Evolutionary conservation across 2,113 vertebrate genomes (phyloP).

Genomic region (rat (Rattus norvegicus)): DNA sequence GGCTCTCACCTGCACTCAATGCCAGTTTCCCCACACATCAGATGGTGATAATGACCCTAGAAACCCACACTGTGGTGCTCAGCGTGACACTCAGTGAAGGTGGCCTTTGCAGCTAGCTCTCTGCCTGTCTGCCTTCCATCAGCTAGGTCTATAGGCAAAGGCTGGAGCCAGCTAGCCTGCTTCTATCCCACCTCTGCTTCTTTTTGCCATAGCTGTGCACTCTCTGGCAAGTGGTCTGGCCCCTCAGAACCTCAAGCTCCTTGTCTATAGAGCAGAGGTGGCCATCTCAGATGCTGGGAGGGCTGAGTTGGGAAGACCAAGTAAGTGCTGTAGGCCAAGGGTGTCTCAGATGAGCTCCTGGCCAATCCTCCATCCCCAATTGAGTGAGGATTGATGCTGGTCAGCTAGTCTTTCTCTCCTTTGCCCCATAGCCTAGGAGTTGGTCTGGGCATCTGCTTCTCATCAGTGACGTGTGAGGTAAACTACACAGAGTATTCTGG

Average conservation of each 20-base stretch:
- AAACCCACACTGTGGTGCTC: not conserved
- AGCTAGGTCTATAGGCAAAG: rapidly evolving
- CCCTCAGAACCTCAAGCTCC: not conserved
- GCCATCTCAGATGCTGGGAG: not conserved
- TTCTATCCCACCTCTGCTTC: not conserved
- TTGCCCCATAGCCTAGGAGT: not conserved
- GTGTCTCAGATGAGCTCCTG: not conserved
- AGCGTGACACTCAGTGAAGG: not conserved
- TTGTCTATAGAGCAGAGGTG: not conserved
- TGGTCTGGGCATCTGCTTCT: not conserved
- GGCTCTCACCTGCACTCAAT: not conserved
- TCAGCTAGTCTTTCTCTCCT: not conserved
- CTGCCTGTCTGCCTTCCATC: not conserved
- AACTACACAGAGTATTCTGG: not conserved
- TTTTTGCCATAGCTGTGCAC: not conserved
- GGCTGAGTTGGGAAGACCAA: not conserved
- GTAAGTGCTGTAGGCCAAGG: not conserved
- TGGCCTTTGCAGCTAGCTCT: not conserved
- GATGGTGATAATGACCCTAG: not conserved
- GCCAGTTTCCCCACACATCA: not conserved
- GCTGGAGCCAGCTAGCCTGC: not conserved
- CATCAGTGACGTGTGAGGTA: not conserved
- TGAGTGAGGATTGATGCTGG: not conserved
- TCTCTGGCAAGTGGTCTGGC: not conserved
- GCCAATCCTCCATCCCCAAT: not conserved